Evolutionary conservation across 2,113 vertebrate genomes (phyloP).

Genomic region (Indicator maculatus): DNA sequence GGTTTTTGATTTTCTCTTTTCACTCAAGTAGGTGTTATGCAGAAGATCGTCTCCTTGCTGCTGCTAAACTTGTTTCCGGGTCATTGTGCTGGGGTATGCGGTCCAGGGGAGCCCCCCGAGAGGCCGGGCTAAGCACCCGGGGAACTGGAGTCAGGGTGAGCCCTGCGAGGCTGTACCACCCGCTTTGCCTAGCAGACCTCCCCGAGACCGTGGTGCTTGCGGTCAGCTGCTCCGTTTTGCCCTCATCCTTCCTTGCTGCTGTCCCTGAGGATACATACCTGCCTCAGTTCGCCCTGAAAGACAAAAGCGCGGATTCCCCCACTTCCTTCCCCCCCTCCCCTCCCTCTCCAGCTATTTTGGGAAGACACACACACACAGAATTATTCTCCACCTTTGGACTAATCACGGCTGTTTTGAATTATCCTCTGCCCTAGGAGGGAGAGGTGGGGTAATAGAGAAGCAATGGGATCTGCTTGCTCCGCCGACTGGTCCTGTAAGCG

Average conservation of each 20-base stretch:
- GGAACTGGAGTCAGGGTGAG: background rate
- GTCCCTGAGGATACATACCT: background rate
- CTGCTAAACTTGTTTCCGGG: background rate
- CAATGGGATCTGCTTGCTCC: background rate
- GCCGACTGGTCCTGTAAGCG: background rate
- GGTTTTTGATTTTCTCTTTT: accelerated
- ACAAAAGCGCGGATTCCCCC: background rate
- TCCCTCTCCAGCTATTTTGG: background rate
- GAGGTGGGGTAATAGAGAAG: background rate
- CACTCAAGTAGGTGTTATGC: background rate
- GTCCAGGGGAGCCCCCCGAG: background rate
- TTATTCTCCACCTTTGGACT: conserved; percentile 16
- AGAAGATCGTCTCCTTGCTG: background rate
- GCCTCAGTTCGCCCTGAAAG: background rate
- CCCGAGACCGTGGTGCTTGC: background rate
- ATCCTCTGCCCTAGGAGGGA: background rate
- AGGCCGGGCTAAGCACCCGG: too few relatives aligned
- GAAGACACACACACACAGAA: background rate
- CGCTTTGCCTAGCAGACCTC: accelerated
- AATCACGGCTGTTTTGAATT: conserved; percentile 5
- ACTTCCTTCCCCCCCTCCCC: too few relatives aligned
- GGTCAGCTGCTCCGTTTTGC: background rate
- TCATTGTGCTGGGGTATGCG: background rate
- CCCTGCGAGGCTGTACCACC: background rate
- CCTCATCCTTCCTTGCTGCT: background rate